Percentiles rank a stretch among this genome's conserved stretches.
Evolutionary conservation across 2,888 invertebrate species (phyloP).

Genomic region (Ectemnius continuus): DNA sequence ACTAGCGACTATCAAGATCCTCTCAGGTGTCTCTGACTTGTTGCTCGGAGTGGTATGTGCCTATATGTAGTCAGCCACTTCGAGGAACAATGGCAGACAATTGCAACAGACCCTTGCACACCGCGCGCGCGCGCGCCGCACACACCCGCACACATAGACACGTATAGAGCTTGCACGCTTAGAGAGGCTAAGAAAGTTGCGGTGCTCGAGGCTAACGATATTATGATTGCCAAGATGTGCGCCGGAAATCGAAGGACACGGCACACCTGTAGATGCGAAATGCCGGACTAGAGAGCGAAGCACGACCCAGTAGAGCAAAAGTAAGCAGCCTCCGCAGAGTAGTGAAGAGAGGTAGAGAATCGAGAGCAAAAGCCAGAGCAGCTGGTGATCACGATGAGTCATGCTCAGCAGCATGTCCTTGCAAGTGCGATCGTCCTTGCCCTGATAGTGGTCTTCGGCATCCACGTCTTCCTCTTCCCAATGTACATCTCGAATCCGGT

Average conservation of each 20-base stretch:
- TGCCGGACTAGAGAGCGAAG: conserved; percentile 69
- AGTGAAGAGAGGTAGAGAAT: conserved; percentile 40
- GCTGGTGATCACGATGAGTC: conserved; percentile 77
- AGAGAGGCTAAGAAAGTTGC: conserved; percentile 6
- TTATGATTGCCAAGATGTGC: conserved; percentile 70
- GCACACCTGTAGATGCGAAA: conserved; percentile 73
- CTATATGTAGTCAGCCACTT: not conserved
- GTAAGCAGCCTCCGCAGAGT: conserved; percentile 40
- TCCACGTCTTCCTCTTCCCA: conserved; percentile 82
- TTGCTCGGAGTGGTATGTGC: not conserved
- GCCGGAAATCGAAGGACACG: conserved; percentile 72
- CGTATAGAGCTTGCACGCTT: conserved; percentile 9
- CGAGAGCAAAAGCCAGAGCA: conserved; percentile 6
- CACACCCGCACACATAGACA: conserved; percentile 2
- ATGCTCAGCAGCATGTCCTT: conserved; percentile 81
- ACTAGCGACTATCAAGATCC: not conserved
- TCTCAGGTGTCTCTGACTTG: conserved; percentile 7
- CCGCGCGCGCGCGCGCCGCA: no score
- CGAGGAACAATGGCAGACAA: no score
- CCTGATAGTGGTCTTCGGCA: conserved; percentile 81
- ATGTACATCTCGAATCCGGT: conserved; percentile 79
- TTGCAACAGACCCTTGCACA: no score
- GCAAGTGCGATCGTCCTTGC: conserved; percentile 81
- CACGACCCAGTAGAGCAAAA: conserved; percentile 51
- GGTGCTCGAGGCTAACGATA: conserved; percentile 45